phyloP scores from a whole-genome alignment of 1,140 invertebrate species.

The Drosophila eugracilis region DNA sequence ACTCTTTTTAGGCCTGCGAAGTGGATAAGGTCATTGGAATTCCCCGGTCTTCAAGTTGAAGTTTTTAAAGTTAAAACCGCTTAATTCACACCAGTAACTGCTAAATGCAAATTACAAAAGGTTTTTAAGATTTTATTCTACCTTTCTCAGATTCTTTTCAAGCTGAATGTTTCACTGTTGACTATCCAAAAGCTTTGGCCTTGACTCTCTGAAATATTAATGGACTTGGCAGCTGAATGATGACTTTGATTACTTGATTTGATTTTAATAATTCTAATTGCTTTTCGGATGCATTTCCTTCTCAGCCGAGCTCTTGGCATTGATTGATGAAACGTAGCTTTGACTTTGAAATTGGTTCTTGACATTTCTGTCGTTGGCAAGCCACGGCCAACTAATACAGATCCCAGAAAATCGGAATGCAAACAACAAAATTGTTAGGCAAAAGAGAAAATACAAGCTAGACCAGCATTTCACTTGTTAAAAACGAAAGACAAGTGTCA shows the following conservation, averaged over 20 bases:
- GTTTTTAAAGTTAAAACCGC: neutral
- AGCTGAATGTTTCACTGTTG: neutral
- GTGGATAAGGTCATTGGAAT: slow-evolving; percentile 38
- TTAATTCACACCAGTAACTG: no score
- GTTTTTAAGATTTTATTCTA: no score
- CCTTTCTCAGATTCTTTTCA: neutral
- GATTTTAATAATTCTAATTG: slow-evolving; percentile 70
- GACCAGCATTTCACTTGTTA: slow-evolving; percentile 56
- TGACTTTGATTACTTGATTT: slow-evolving; percentile 16
- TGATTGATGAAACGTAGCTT: slow-evolving; percentile 64
- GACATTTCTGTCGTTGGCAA: slow-evolving; percentile 10
- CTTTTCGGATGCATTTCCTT: slow-evolving; percentile 27
- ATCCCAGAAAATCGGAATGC: slow-evolving; percentile 17
- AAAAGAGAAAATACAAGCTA: slow-evolving; percentile 31
- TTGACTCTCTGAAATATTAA: slow-evolving; percentile 2
- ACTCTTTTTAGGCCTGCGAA: slow-evolving; percentile 1
- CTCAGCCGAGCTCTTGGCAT: slow-evolving; percentile 34
- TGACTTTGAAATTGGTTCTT: slow-evolving; percentile 18
- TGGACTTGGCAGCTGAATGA: neutral
- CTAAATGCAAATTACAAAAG: no score
- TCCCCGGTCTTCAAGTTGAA: slow-evolving; percentile 21
- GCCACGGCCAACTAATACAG: slow-evolving; percentile 24
- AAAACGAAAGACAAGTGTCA: slow-evolving; percentile 15
- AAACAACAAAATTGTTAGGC: slow-evolving; percentile 5
- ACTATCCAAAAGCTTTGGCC: neutral